Evolutionary conservation across 2,113 vertebrate species (phyloP).

Genomic region (Sminthopsis crassicaudata): DNA sequence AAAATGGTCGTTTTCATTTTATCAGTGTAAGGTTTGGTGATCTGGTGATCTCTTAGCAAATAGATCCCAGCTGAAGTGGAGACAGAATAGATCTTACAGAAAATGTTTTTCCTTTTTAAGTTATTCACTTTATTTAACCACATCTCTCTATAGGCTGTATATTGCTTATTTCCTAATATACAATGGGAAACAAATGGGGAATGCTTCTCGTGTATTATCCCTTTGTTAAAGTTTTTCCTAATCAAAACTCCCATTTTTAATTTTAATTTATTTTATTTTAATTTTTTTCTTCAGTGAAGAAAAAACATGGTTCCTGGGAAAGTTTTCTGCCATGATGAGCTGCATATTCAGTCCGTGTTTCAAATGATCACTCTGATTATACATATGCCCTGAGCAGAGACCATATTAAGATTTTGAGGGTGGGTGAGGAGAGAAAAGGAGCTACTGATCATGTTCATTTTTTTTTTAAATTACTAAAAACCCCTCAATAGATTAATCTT

Average conservation of each 20-base stretch:
- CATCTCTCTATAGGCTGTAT: neutral
- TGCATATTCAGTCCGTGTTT: slow-evolving; percentile 44
- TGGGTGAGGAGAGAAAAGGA: neutral
- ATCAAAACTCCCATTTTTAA: slow-evolving; percentile 27
- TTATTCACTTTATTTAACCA: neutral
- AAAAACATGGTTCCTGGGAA: slow-evolving; percentile 12
- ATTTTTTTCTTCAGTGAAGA: slow-evolving; percentile 15
- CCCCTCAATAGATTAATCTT: neutral
- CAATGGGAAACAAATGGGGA: neutral
- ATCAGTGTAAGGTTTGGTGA: neutral
- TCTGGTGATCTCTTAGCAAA: slow-evolving; percentile 32
- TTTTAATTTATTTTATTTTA: neutral
- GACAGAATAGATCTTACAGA: neutral
- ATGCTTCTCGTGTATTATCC: neutral
- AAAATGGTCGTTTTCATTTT: slow-evolving; percentile 29
- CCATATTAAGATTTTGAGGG: neutral
- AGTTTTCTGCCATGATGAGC: slow-evolving; percentile 10
- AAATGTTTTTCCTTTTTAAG: slow-evolving; percentile 42
- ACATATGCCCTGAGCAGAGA: slow-evolving; percentile 27
- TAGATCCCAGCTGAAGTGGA: neutral
- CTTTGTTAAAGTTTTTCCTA: slow-evolving; percentile 39
- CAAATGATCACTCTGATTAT: slow-evolving; percentile 44
- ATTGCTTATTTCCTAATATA: slow-evolving; percentile 6
- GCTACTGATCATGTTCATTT: neutral
- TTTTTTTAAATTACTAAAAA: neutral